Evolutionary conservation across 1,140 invertebrate genomes (phyloP).

Genomic region (Drosophila kikkawai): DNA sequence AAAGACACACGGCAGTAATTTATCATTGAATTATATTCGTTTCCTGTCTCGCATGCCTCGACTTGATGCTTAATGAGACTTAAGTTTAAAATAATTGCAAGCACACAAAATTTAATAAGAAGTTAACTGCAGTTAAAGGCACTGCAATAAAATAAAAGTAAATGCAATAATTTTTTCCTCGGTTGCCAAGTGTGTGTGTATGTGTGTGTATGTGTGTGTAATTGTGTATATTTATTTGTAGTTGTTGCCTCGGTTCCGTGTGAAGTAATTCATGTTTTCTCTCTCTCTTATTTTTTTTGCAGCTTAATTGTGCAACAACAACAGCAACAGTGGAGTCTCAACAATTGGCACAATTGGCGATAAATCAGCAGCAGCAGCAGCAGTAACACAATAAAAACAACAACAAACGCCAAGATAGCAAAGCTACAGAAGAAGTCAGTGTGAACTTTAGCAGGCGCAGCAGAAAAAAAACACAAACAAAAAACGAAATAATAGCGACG

Average conservation of each 20-base stretch:
- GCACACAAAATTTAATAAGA: slow-evolving; percentile 20
- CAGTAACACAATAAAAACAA: slow-evolving; percentile 20
- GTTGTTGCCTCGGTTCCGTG: slow-evolving; percentile 21
- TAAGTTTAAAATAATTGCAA: slow-evolving; percentile 36
- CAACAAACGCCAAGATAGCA: slow-evolving; percentile 9
- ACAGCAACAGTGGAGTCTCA: slow-evolving; percentile 55
- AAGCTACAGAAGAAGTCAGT: slow-evolving; percentile 13
- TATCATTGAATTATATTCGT: slow-evolving; percentile 5
- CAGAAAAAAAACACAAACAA: slow-evolving; percentile 23
- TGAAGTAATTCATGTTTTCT: slow-evolving; percentile 44
- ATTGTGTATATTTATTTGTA: slow-evolving; percentile 15
- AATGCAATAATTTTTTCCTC: slow-evolving; percentile 31
- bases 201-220: not conserved
- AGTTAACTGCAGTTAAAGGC: slow-evolving; percentile 23
- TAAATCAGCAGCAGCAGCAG: slow-evolving; percentile 63
- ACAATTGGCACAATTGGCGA: slow-evolving; percentile 80
- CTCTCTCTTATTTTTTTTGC: slow-evolving; percentile 40
- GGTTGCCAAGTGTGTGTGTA: not conserved
- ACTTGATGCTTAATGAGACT: slow-evolving; percentile 26
- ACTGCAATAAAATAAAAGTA: slow-evolving; percentile 15
- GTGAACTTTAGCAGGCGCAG: slow-evolving; percentile 50
- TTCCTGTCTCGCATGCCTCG: slow-evolving; percentile 21
- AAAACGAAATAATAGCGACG: slow-evolving; percentile 27
- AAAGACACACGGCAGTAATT: slow-evolving; percentile 4
- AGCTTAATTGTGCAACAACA: slow-evolving; percentile 76